Percentiles rank a stretch among this genome's conserved stretches.
Evolutionary conservation across 1,140 invertebrate species (phyloP).

Genomic region (Drosophila pseudoobscura): DNA sequence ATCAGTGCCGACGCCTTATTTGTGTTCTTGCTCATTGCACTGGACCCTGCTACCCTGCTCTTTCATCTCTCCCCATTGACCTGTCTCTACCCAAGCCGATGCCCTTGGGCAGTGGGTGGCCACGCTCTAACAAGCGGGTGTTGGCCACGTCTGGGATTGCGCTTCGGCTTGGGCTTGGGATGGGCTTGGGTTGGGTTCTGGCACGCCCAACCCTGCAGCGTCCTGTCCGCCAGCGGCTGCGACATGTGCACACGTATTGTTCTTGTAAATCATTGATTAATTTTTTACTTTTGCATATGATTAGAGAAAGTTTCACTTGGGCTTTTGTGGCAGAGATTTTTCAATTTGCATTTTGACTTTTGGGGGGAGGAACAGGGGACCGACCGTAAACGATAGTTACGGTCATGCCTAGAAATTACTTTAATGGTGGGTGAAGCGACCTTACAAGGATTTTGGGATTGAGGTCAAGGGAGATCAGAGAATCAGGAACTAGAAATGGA

Average conservation of each 20-base stretch:
- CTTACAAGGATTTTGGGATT: constrained; percentile 9
- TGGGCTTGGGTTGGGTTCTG: constrained; percentile 12
- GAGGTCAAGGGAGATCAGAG: constrained; percentile 4
- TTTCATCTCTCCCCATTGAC: constrained; percentile 25
- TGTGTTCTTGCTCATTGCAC: constrained; percentile 74
- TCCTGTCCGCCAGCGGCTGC: constrained; percentile 42
- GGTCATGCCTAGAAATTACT: constrained; percentile 34
- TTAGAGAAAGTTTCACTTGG: constrained; percentile 64
- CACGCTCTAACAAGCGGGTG: constrained; percentile 67
- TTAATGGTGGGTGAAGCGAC: constrained; percentile 32
- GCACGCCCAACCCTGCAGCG: constrained; percentile 34
- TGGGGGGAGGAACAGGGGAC: constrained; percentile 7
- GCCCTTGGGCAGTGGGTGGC: constrained; percentile 64
- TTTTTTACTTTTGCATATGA: constrained; percentile 76
- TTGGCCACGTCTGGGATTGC: constrained; percentile 30
- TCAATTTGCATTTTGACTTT: constrained; percentile 41
- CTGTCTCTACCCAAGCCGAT: constrained; percentile 23
- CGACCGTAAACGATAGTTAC: constrained; percentile 35
- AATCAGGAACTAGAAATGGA: no score
- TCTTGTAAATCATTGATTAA: constrained; percentile 81
- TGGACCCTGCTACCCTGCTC: constrained; percentile 25
- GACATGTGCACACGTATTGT: constrained; percentile 79
- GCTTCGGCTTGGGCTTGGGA: constrained; percentile 5
- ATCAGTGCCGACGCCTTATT: constrained; percentile 80
- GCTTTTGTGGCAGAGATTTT: constrained; percentile 33